Evolutionary conservation across 2,797 vertebrate genomes (phyloP), one percentile per base, ranked within the genome.

Genomic region (Chaetodon trifasciatus): DNA sequence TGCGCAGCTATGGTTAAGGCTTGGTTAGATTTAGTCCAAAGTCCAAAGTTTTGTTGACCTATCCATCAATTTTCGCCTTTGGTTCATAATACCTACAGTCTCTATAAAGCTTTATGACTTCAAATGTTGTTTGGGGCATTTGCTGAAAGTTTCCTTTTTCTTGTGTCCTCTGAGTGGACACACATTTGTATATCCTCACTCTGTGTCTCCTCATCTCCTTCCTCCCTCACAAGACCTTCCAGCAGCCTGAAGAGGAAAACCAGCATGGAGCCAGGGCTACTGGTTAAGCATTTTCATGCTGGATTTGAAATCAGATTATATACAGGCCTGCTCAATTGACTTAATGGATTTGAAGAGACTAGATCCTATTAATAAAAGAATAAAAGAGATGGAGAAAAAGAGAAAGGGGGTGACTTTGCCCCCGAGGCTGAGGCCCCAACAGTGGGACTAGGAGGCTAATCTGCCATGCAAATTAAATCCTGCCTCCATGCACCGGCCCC

Each of bases 391-490:
- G 71, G 88, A 85, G 82, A 70, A 74, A 74, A 76, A n/a, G 52
- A 82, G 84, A 35, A 87, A 87, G 86, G 70, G 79, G 74, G 91
- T 93, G 94, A 90, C 88, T 90, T 85, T 85, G 84, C 92, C 92
- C 91, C 73, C 3, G 93, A 96, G 97, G 97, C 96, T 94, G 94
- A 93, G 95, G 93, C 95, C 95, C 95, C 95, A 96, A 94, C 95
- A 95, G 96, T 96, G 96, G 96, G 96, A 97, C 96, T 96, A 95
- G 95, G 95, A 95, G 96, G 95, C 96, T 98, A 98, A 99, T 98
- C 97, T 98, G 97, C 96, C 97, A 98, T 98, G 97, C 97, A 98
- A 99, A 99, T 98, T 97, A 97, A 99, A 98, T 98, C 96, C 96
- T 97, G 96, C 96, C 96, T 96, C 96, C 96, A 96, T 96, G 96